Evolutionary conservation across 2,888 invertebrate species (phyloP).

Genomic region (Margaritifera margaritifera): DNA sequence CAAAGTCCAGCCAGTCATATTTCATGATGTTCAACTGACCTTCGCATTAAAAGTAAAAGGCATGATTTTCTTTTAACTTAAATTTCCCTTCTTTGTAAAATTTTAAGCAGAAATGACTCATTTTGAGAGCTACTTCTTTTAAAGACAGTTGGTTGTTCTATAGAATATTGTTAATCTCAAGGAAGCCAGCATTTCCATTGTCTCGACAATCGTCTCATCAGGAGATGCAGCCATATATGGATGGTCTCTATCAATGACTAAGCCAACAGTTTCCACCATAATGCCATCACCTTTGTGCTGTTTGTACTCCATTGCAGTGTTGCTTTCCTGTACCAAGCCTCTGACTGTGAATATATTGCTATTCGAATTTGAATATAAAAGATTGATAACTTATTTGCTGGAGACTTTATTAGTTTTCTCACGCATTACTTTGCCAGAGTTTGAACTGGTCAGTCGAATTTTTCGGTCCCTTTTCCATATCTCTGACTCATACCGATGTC

Average conservation of each 20-base stretch:
- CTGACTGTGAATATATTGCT: slow-evolving; percentile 11
- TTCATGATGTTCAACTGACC: too few relatives aligned
- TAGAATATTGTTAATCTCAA: slow-evolving; percentile 14
- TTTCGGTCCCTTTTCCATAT: slow-evolving; percentile 17
- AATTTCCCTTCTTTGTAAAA: slow-evolving; percentile 1
- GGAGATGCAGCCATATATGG: slow-evolving; percentile 11
- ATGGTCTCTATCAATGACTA: slow-evolving; percentile 1
- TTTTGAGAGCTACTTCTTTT: slow-evolving; percentile 5
- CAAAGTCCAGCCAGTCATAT: slow-evolving; percentile 14
- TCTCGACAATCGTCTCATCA: slow-evolving; percentile 7
- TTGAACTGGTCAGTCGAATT: slow-evolving; percentile 16
- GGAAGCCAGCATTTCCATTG: background rate
- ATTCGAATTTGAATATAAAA: slow-evolving; percentile 9
- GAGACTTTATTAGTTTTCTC: background rate
- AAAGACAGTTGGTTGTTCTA: slow-evolving; percentile 9
- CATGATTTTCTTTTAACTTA: slow-evolving; percentile 3
- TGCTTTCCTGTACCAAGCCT: slow-evolving; percentile 9
- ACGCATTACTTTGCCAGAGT: slow-evolving; percentile 18
- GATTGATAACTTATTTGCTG: background rate
- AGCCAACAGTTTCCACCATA: slow-evolving; percentile 2
- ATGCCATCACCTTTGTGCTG: background rate
- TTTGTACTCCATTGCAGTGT: slow-evolving; percentile 8
- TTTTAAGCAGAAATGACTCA: slow-evolving; percentile 1
- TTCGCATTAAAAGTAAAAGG: background rate
- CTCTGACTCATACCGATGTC: slow-evolving; percentile 11